phyloP scores from a whole-genome alignment of 2,888 invertebrate species.

The Caenorhabditis sp. region DNA sequence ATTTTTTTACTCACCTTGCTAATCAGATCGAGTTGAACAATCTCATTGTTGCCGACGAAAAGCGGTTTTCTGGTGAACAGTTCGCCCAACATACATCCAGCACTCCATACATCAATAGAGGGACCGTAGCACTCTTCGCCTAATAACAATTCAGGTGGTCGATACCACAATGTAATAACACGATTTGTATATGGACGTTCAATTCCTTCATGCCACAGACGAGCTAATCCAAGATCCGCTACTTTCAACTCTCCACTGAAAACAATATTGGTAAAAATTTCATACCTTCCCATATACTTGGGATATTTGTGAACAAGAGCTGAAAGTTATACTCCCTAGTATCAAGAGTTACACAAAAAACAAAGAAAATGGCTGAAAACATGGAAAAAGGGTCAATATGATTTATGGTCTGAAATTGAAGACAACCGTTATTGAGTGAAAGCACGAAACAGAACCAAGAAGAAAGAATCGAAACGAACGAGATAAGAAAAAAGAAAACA shows the following conservation, averaged over 20 bases:
- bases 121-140: conserved; percentile 98
- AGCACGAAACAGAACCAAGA: too few relatives aligned
- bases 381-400: too few relatives aligned
- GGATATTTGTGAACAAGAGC: conserved; percentile 13
- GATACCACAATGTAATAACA: conserved; percentile 95
- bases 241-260: conserved; percentile 96
- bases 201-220: conserved; percentile 91
- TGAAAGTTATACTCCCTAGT: too few relatives aligned
- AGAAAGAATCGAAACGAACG: too few relatives aligned
- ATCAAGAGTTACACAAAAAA: too few relatives aligned
- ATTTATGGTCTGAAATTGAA: too few relatives aligned
- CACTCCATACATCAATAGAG: conserved; percentile 98
- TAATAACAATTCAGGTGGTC: conserved; percentile 92
- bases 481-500: conserved; percentile 11
- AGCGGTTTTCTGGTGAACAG: conserved; percentile 92
- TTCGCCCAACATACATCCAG: conserved; percentile 97
- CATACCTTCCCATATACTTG: background rate
- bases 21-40: conserved; percentile 91
- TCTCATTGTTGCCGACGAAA: conserved; percentile 92
- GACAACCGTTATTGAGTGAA: too few relatives aligned
- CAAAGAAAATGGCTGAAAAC: too few relatives aligned
- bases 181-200: conserved; percentile 97
- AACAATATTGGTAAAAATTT: conserved; percentile 28
- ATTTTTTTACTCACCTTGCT: conserved; percentile 71
- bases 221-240: conserved; percentile 96